Evolutionary conservation across 2,888 invertebrate species (phyloP).

Genomic region (Galerucella pusilla): DNA sequence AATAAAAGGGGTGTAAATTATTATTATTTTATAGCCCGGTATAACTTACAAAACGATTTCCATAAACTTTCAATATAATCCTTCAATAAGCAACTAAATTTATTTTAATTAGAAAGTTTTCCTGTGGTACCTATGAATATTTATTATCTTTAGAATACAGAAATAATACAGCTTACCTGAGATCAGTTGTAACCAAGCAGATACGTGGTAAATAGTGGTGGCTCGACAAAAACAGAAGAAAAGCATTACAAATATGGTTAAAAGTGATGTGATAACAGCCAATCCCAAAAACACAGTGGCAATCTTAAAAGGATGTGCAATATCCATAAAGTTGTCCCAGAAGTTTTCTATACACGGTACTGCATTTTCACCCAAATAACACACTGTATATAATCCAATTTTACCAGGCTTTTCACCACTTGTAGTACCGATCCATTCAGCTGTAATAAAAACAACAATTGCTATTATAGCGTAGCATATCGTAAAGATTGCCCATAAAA

Average conservation of each 20-base stretch:
- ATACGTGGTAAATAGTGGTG: conserved; percentile 91
- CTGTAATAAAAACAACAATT: conserved; percentile 94
- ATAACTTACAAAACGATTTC: too few species aligned
- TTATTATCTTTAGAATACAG: too few species aligned
- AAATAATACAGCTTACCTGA: conserved; percentile 77
- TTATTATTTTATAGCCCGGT: too few species aligned
- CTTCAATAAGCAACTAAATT: too few species aligned
- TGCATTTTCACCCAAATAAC: conserved; percentile 79
- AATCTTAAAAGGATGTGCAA: conserved; percentile 83
- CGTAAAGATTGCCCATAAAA: conserved; percentile 97
- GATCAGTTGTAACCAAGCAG: conserved; percentile 95
- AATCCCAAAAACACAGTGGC: conserved; percentile 91
- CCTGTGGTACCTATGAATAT: too few species aligned
- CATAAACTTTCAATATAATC: too few species aligned
- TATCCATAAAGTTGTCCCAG: conserved; percentile 81
- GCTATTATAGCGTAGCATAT: conserved; percentile 97
- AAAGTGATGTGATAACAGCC: conserved; percentile 84
- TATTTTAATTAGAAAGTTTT: too few species aligned
- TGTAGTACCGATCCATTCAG: conserved; percentile 84
- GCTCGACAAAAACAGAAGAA: conserved; percentile 94
- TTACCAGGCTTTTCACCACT: conserved; percentile 86
- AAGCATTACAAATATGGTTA: conserved; percentile 89
- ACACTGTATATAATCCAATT: conserved; percentile 93
- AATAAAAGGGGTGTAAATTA: too few species aligned
- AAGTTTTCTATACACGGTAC: conserved; percentile 84